Base-by-base conservation (phyloP, 2,797 vertebrate species). In the Protonibea diacanthus region DNA sequence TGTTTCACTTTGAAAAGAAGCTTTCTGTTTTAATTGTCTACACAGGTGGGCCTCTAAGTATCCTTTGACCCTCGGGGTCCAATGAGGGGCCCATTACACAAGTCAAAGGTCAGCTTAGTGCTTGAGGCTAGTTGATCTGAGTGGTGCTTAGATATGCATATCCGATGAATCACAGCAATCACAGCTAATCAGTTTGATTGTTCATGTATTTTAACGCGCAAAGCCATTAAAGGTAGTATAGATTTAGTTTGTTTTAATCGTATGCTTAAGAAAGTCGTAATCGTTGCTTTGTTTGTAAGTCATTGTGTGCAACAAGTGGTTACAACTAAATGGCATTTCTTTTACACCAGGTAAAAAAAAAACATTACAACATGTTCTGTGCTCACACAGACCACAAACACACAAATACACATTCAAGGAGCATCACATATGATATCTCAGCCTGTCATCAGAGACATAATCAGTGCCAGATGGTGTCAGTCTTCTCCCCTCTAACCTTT, bases 11-110 rank as follows among this genome's bases (percentile, higher is more conserved):
- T 73, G 65, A 79, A 82, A 80, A 84, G 53, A 59, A 81, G 82
- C 83, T 89, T 87, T 88, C 89, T 91, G 51, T 82, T 82, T 89
- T 88, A 90, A 92, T 89, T 90, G 91, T 90, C 88, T 66, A 84
- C 90, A 93, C 93, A 94, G 94, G 92, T 95, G 93, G 93, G 91
- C 84, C 81, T 81, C 82, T 75, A 61, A 82, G 76, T 81, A 62
- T 76, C 69, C 85, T 89, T 67, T 81, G 86, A 87, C 93, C 92
- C 90, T 67, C 15, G 67, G 85, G 89, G 89, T 53, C 5, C 18
- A 88, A 87, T 81, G 70, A 79, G 86, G 85, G 81, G 56, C 80
- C 90, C 88, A 93, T 91, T 88, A 90, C 58, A 40, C 65, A 86
- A 52, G 93, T 93, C 91, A 94, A 82, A 91, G 91, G 90, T 93